These are phyloP conservation scores for Disparrhopalites patrizii DNA, from an alignment of 2,888 invertebrate genomes.

Conservation along the genomic window DNA sequence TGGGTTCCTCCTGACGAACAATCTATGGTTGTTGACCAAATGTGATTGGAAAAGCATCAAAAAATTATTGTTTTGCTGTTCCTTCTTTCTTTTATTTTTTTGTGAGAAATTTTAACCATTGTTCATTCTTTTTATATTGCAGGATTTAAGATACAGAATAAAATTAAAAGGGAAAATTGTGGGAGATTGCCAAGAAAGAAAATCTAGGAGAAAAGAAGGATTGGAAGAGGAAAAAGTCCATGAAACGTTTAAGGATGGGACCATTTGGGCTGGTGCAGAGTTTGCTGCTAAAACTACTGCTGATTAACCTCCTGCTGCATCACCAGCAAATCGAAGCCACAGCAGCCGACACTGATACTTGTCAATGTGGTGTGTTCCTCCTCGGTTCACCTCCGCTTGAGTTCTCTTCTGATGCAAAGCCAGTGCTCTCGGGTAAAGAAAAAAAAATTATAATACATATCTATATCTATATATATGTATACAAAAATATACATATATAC, in stretches of 20 bases:
- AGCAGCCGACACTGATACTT: conserved; percentile 36
- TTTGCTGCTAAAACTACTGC: conserved; percentile 2
- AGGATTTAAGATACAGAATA: no score
- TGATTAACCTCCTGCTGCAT: conserved; percentile 2
- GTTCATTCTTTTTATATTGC: no score
- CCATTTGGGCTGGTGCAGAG: not conserved
- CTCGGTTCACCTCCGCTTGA: conserved; percentile 44
- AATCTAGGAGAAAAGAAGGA: no score
- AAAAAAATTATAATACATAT: not conserved
- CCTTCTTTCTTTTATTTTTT: no score
- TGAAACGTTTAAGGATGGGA: not conserved
- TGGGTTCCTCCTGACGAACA: no score
- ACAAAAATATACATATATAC: no score
- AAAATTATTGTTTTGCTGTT: no score
- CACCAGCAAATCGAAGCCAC: not conserved
- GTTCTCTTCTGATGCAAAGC: conserved; percentile 48
- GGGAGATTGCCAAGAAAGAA: not conserved
- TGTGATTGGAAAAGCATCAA: no score
- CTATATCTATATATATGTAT: not conserved
- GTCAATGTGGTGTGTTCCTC: conserved; percentile 48
- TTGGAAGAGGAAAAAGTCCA: no score
- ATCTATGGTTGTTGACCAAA: no score
- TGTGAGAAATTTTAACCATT: no score
- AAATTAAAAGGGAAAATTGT: not conserved
- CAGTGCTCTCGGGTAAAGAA: conserved; percentile 45